A percentile compares a stretch with the other conserved stretches of the same genome.
phyloP scores from a whole-genome alignment of 2,113 vertebrate species.

The Vidua macroura region DNA sequence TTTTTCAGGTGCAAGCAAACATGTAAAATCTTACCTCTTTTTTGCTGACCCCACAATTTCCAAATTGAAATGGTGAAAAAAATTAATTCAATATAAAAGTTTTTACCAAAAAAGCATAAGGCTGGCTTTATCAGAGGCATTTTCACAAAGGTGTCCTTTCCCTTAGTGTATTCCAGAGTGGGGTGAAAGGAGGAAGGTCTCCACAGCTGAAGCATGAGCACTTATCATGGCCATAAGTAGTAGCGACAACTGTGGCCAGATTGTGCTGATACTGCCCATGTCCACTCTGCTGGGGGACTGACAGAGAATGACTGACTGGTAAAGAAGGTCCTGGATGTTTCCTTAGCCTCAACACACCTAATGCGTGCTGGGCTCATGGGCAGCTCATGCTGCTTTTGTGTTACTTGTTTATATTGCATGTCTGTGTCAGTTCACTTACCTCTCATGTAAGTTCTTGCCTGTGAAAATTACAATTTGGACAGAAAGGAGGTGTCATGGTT shows the following conservation, averaged over 20 bases:
- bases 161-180: accelerated
- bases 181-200: not conserved
- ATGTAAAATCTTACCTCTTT: not conserved
- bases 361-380: accelerated
- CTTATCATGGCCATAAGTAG: not conserved
- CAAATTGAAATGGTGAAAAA: not conserved
- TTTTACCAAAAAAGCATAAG: not conserved
- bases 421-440: not conserved
- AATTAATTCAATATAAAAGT: not conserved
- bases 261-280: not conserved
- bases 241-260: accelerated
- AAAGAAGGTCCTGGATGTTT: accelerated
- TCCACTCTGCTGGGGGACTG: not conserved
- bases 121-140: not conserved
- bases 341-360: not conserved
- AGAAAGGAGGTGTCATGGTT: not conserved
- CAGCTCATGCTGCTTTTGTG: not conserved
- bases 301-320: not conserved
- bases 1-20: not conserved
- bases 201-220: not conserved
- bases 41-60: not conserved
- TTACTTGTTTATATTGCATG: accelerated
- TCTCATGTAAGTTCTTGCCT: not conserved
- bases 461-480: not conserved
- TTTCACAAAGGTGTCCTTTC: not conserved